Conservation (phyloP, 37 sponge, comb jelly and placozoan species). For the Tethya wilhelma region DNA sequence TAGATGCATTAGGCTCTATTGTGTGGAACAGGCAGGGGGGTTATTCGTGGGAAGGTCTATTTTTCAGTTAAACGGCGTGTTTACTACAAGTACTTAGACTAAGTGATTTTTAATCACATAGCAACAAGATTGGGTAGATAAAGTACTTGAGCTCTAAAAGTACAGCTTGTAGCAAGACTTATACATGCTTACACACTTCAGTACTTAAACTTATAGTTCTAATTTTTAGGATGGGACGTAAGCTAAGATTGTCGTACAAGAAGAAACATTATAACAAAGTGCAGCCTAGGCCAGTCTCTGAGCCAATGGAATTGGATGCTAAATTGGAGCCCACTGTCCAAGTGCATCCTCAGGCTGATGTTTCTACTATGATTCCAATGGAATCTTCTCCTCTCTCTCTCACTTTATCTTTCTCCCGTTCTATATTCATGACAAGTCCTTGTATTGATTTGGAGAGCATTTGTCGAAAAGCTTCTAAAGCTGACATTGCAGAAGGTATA, state of each 20-base stretch:
- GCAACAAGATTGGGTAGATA: no score
- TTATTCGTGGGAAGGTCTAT: no score
- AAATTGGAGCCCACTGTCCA: no score
- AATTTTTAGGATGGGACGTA: not conserved
- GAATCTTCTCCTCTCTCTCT: not conserved
- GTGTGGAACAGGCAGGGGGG: no score
- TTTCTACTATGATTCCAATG: not conserved
- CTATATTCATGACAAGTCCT: not conserved
- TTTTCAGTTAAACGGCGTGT: no score
- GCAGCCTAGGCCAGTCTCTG: not conserved
- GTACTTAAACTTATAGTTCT: not conserved
- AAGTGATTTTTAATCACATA: no score
- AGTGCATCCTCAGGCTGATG: no score
- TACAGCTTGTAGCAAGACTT: no score
- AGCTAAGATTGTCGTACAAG: not conserved
- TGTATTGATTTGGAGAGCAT: not conserved
- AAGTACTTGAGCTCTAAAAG: no score
- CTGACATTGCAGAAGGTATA: not conserved
- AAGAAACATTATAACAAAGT: not conserved
- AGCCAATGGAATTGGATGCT: not conserved
- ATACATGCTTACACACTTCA: no score
- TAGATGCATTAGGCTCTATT: no score
- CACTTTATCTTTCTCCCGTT: not conserved
- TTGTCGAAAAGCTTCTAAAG: not conserved
- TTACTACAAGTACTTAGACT: no score